A percentile compares a stretch with the other conserved stretches of the same genome.
phyloP scores from a whole-genome alignment of 2,888 invertebrate genomes.

The Zaprionus lineosus region DNA sequence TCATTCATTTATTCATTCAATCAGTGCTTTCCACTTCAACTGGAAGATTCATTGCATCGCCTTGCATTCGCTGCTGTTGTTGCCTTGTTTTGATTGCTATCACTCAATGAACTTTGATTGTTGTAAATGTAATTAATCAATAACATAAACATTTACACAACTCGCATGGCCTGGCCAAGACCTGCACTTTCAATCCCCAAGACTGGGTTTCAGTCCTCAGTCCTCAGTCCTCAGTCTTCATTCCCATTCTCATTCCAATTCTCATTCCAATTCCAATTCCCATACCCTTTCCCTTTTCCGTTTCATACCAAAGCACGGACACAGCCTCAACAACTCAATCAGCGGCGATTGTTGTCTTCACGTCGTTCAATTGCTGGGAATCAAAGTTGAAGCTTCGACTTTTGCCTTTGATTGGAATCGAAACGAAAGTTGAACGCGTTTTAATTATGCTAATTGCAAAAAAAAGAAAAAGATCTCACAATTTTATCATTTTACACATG shows the following conservation, averaged over 20 bases:
- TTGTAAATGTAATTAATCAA: conserved; percentile 78
- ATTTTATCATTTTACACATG: too few relatives aligned
- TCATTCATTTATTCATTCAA: conserved; percentile 23
- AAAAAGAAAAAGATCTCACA: too few relatives aligned
- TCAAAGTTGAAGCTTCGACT: neutral
- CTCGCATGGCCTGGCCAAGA: conserved; percentile 17
- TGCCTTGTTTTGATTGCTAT: conserved; percentile 78
- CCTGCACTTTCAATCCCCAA: neutral
- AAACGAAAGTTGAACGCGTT: conserved; percentile 1
- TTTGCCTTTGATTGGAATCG: neutral
- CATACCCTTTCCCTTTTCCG: too few relatives aligned
- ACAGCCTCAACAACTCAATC: conserved; percentile 64
- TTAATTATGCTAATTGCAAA: too few relatives aligned
- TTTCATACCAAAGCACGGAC: too few relatives aligned
- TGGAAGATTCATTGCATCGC: conserved; percentile 66
- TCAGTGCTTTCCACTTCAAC: conserved; percentile 45
- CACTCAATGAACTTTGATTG: conserved; percentile 77
- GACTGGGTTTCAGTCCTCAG: neutral
- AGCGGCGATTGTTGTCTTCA: conserved; percentile 46
- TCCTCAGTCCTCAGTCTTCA: too few relatives aligned
- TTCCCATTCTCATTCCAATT: neutral
- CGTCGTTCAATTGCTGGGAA: conserved; percentile 7
- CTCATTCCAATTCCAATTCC: too few relatives aligned
- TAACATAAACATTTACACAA: conserved; percentile 72
- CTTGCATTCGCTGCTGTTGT: conserved; percentile 34